A percentile compares a stretch with the other conserved stretches of the same genome.
Conservation (phyloP, 1,140 invertebrate species). For the Rhyzopertha dominica region DNA sequence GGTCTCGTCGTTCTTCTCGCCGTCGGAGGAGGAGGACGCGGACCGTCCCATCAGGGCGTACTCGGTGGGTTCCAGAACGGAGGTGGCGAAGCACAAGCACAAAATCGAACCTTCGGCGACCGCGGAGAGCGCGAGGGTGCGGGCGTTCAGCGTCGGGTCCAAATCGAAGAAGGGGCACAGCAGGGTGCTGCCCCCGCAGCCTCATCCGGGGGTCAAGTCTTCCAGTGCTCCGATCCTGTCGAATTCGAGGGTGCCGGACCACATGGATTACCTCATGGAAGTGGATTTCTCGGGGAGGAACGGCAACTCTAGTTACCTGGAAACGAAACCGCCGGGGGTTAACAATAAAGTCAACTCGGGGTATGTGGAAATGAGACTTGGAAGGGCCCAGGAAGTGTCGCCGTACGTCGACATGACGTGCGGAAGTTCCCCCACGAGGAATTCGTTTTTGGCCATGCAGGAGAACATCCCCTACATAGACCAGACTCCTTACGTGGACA, state of each 20-base stretch:
- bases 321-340: slow-evolving; percentile 50
- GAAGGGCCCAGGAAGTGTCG: slow-evolving; percentile 14
- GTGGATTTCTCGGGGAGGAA: slow-evolving; percentile 60
- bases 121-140: slow-evolving; percentile 47
- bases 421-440: slow-evolving; percentile 20
- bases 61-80: slow-evolving; percentile 72
- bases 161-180: slow-evolving; percentile 48
- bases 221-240: slow-evolving; percentile 56
- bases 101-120: slow-evolving; percentile 36
- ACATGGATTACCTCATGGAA: slow-evolving; percentile 74
- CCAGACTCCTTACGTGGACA: slow-evolving; percentile 21
- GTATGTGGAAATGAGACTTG: slow-evolving; percentile 55
- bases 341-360: slow-evolving; percentile 38
- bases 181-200: slow-evolving; percentile 38
- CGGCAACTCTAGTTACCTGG: slow-evolving; percentile 49
- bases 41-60: slow-evolving; percentile 71
- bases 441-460: slow-evolving; percentile 22
- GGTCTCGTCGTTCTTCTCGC: slow-evolving; percentile 57
- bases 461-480: slow-evolving; percentile 16
- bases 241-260: slow-evolving; percentile 49
- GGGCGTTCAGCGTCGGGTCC: slow-evolving; percentile 68
- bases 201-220: slow-evolving; percentile 47
- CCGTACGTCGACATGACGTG: slow-evolving; percentile 49
- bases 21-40: slow-evolving; percentile 54
- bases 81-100: slow-evolving; percentile 43